These are phyloP conservation scores for Morbakka virulenta DNA, from an alignment of 30 jellyfish, hydroid and myxozoan species.

Conservation along the genomic window DNA sequence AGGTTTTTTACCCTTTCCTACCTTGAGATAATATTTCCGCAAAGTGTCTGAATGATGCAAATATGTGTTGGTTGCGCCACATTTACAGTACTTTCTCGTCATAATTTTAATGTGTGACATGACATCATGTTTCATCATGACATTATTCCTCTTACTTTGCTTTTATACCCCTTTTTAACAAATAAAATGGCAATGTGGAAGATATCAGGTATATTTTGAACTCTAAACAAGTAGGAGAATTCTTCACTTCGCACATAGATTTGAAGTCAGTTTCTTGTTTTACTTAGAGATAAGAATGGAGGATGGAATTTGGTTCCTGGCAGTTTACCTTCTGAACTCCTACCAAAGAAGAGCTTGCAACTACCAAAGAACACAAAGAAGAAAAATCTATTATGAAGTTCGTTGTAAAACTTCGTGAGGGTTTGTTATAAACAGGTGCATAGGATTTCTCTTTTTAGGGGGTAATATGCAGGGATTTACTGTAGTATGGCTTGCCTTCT, in stretches of 20 bases:
- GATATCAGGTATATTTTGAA: no score
- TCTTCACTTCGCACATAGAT: not conserved
- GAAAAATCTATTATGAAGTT: slow-evolving; percentile 3
- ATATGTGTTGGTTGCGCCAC: not conserved
- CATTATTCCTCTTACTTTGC: no score
- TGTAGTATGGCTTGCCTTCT: no score
- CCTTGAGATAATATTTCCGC: no score
- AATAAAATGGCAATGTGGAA: no score
- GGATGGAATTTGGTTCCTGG: slow-evolving; percentile 17
- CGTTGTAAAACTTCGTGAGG: slow-evolving; percentile 4
- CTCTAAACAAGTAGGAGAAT: not conserved
- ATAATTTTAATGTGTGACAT: no score
- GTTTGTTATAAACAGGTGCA: slow-evolving; percentile 14
- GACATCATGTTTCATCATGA: no score
- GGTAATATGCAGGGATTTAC: no score
- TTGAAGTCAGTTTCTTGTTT: not conserved
- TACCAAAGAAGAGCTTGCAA: slow-evolving; percentile 12
- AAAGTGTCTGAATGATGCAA: slow-evolving; percentile 8
- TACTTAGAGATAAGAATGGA: slow-evolving; percentile 6
- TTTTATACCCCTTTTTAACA: no score
- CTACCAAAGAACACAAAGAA: slow-evolving; percentile 14
- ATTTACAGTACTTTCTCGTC: slow-evolving; percentile 14
- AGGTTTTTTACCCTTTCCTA: no score
- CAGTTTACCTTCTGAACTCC: slow-evolving; percentile 35
- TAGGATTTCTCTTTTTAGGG: no score